Conservation (phyloP, 2,888 invertebrate genomes). For the Cheilosia grossa region DNA sequence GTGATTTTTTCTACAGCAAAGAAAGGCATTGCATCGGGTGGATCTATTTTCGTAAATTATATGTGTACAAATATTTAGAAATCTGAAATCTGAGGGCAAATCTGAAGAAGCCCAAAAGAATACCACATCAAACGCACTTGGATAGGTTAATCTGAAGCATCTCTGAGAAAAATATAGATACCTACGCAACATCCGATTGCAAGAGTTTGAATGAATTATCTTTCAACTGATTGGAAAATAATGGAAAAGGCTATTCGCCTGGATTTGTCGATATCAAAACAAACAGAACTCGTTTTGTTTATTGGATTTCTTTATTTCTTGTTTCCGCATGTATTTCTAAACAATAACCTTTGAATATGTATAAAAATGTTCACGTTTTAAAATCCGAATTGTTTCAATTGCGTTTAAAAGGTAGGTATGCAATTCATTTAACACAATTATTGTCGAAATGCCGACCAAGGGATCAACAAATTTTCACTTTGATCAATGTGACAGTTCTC, state of each 20-base stretch:
- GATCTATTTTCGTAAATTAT: too few species aligned
- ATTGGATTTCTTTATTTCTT: slow-evolving; percentile 15
- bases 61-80: too few species aligned
- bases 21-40: too few species aligned
- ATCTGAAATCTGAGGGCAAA: too few species aligned
- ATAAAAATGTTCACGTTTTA: slow-evolving; percentile 3
- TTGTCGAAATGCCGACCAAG: not conserved
- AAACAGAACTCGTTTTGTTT: slow-evolving; percentile 16
- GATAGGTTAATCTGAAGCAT: too few species aligned
- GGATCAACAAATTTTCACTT: not conserved
- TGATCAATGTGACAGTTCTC: slow-evolving; percentile 18
- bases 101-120: too few species aligned
- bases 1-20: too few species aligned
- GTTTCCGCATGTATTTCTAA: not conserved
- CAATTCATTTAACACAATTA: not conserved
- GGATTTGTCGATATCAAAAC: not conserved
- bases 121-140: too few species aligned
- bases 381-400: slow-evolving; percentile 9
- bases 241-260: not conserved
- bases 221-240: not conserved
- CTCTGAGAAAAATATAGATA: too few species aligned
- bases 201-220: too few species aligned
- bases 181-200: too few species aligned
- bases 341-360: slow-evolving; percentile 8
- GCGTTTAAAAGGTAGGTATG: slow-evolving; percentile 24